A percentile compares a stretch with the other conserved stretches of the same genome.
These are phyloP conservation scores for Heterochromis multidens DNA, from an alignment of 2,113 vertebrate genomes.

Conservation along the genomic window DNA sequence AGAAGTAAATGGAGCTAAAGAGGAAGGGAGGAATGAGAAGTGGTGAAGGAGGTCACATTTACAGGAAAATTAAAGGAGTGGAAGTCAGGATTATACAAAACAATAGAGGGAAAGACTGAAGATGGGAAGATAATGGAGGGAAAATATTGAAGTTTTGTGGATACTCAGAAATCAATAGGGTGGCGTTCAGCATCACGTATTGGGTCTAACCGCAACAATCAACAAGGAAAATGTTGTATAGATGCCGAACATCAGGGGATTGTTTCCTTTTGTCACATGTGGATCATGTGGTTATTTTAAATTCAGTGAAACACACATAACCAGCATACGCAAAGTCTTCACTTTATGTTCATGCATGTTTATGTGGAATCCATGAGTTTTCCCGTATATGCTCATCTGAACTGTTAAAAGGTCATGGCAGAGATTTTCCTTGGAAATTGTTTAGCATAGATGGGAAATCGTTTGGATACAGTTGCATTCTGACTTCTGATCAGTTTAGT, in stretches of 20 bases:
- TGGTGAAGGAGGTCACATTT: not conserved
- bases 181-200: rapidly evolving
- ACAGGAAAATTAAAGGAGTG: not conserved
- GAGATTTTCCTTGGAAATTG: not conserved
- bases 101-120: too few relatives aligned
- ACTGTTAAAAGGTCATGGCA: rapidly evolving
- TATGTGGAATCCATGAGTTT: not conserved
- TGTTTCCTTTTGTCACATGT: not conserved
- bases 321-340: not conserved
- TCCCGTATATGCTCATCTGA: not conserved
- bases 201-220: not conserved
- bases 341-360: not conserved
- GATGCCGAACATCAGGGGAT: not conserved
- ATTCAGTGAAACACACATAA: not conserved
- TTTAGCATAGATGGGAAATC: not conserved
- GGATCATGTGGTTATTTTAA: not conserved
- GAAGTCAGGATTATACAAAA: not conserved
- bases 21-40: not conserved
- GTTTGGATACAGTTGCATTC: rapidly evolving
- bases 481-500: not conserved
- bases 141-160: not conserved
- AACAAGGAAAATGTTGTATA: not conserved
- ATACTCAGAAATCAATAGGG: not conserved
- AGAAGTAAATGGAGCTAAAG: not conserved
- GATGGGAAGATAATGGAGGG: not conserved